These are phyloP conservation scores for Myopa testacea DNA, from an alignment of 2,888 invertebrate genomes.

Conservation along the genomic window DNA sequence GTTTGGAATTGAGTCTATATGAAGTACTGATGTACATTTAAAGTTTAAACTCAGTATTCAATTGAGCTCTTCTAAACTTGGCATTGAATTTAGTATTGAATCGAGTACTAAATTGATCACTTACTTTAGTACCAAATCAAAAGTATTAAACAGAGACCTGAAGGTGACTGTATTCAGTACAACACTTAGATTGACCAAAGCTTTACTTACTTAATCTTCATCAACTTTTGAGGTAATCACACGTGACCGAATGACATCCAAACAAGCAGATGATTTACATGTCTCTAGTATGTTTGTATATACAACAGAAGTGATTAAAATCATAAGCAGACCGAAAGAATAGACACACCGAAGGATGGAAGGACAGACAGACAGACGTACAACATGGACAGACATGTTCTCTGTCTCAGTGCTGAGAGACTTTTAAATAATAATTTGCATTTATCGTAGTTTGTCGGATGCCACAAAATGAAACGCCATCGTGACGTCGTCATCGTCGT, in stretches of 20 bases:
- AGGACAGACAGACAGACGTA: constrained; percentile 14
- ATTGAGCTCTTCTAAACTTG: no score
- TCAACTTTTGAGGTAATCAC: no score
- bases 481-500: background rate
- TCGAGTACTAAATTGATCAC: no score
- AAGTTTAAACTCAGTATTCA: no score
- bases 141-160: no score
- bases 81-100: no score
- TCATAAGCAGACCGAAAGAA: constrained; percentile 5
- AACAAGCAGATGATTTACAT: background rate
- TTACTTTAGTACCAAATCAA: no score
- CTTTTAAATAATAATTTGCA: constrained; percentile 33
- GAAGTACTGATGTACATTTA: no score
- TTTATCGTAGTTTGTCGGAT: constrained; percentile 24
- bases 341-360: constrained; percentile 3
- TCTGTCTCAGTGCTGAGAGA: background rate
- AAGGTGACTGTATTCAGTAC: background rate
- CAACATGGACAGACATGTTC: background rate
- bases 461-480: constrained; percentile 13
- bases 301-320: background rate
- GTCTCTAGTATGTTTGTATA: background rate
- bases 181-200: constrained; percentile 36
- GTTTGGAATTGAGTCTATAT: no score
- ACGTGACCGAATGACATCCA: constrained; percentile 38
- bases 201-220: constrained; percentile 30